Base-by-base conservation (phyloP, 2,888 invertebrate genomes). In the Conus canariensis region DNA sequence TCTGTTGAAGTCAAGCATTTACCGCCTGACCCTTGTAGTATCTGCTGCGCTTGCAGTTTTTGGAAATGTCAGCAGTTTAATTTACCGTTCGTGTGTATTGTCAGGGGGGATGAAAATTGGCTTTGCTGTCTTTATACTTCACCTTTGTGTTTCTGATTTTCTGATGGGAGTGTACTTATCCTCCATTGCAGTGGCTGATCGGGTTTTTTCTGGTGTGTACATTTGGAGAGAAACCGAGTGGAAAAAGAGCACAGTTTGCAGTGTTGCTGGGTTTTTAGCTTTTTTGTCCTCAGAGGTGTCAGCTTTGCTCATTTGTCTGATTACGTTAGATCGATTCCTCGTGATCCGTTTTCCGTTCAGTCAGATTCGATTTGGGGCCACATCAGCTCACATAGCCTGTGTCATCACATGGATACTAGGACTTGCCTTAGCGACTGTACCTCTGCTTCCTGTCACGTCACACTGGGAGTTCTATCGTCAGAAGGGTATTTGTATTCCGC, bases 31-130 rank as follows among this genome's bases (percentile, higher is more conserved):
- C 19, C 10, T 82, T 16, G 45, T 22, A 56, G 45, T 56, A 6
- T 56, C 19, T 7, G 45, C 82, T 14, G 3, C 19, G 45, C 16
- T 19, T 45, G 16, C 82, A 14, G 6, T 45, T 14, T 22, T 56
- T 10, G 82, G 82, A 45, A 82, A 82, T 45, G 4, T 82, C 4
- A 16, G 45, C 56, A 45, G 9, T 4, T 45, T 82, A 14, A 45
- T 82, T 45, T 82, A 82, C 19, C 14, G 45, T 97, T 97, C 92
- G 96, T 97, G 92, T 30, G 30, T 16, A 45, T 82, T 14, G 6
- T 10, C 45, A 82, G 16, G 45, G 9, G 5, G 4, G 56, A 45
- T 64, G 1, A 64, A 30, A 12, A 56, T 45, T 56, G 56, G 82
- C 56, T 82, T 30, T 82, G 45, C 45, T 7, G 45, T 82, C 14